Evolutionary conservation across 2,888 invertebrate species (phyloP), one percentile per base, ranked within the genome.

Genomic region (Meiosimyza decipiens): DNA sequence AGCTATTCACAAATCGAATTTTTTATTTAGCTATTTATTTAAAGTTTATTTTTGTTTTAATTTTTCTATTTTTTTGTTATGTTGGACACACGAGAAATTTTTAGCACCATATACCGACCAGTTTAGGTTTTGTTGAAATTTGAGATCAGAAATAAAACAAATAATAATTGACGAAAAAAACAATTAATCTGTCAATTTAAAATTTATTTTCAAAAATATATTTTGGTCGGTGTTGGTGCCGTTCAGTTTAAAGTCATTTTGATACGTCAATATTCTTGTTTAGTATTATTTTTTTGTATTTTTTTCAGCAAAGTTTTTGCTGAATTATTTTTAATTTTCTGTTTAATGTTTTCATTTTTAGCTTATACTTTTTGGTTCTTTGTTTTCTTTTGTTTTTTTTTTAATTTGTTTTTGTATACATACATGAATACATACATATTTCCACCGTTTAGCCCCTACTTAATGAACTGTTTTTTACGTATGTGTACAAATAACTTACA

Each of bases 41-140:
- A n/a, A 50, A 57, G 57, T 71, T 57, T 57, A 47, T 65, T 59
- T 16, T 62, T 63, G 28, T 68, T 72, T 72, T 73, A 33, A 11
- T 66, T 55, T n/a, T 50, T 59, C 13, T 64, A 52, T 69, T 47
- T 51, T 50, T 60, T 33, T 51, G 50, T 68, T 71, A 64, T 74
- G 6, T 40, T 40, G 40, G 9, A 40, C 40, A 7, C 2, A 40
- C 28, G 28, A 4, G 4, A 28, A 28, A 28, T 28, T 28, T 9
- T 9, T 40, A n/a, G 40, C 40, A 9, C 2, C 40, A 2, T 9
- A 40, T 40, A 40, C 9, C 40, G 40, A 40, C 28, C 28, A 28
- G 28, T 28, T 4, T 3, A 28, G 28, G 28, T 28, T 28, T 28
- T 28, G 28, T 28, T 28, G 4, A 28, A 28, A 28, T 4, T 28